Conservation (phyloP, 2,113 vertebrate genomes). For the Saimiri boliviensis region DNA sequence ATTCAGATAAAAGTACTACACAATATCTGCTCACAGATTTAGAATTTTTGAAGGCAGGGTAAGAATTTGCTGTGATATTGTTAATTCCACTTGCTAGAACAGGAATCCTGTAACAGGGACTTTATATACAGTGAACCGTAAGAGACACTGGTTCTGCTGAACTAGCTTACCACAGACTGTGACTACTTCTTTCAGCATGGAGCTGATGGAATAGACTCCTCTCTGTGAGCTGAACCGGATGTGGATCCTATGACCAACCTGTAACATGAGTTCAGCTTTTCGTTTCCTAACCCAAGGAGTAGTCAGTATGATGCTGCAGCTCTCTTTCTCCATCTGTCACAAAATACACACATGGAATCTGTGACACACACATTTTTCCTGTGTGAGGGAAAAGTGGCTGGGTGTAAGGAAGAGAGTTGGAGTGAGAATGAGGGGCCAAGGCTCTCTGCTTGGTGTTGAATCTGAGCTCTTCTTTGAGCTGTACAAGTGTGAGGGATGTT, state of each 20-base stretch:
- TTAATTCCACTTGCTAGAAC: background rate
- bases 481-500: background rate
- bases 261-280: background rate
- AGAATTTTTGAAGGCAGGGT: background rate
- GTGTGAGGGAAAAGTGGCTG: background rate
- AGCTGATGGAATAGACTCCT: background rate
- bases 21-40: background rate
- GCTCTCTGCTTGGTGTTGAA: background rate
- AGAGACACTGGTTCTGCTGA: background rate
- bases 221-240: background rate
- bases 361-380: background rate
- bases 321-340: background rate
- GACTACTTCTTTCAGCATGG: accelerated
- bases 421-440: background rate
- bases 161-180: no score
- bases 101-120: background rate
- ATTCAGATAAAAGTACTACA: background rate
- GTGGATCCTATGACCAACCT: background rate
- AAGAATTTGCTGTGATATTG: background rate
- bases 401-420: background rate
- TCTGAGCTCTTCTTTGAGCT: background rate
- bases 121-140: background rate
- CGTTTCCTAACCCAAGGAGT: background rate
- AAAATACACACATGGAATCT: background rate
- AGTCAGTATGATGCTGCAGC: background rate